Percentiles rank a stretch among this genome's conserved stretches.
Evolutionary conservation across 2,888 invertebrate genomes (phyloP).

Genomic region (Masnerella sp.): DNA sequence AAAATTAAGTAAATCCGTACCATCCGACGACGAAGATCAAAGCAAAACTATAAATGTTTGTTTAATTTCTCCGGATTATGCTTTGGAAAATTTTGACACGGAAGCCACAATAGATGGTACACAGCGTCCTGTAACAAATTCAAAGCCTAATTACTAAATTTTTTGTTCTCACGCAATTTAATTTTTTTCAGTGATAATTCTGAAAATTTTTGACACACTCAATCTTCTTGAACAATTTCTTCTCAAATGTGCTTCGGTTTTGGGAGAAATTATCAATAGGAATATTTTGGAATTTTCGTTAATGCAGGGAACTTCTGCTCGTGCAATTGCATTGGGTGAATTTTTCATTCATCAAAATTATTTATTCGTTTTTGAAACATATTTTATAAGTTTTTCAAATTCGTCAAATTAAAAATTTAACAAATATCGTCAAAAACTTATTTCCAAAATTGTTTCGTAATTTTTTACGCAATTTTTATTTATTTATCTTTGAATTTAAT

Average conservation of each 20-base stretch:
- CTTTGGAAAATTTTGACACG: slow-evolving; percentile 79
- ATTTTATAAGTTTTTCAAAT: too few relatives aligned
- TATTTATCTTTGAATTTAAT: background rate
- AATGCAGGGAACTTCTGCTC: slow-evolving; percentile 78
- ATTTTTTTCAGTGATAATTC: slow-evolving; percentile 79
- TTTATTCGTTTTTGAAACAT: background rate
- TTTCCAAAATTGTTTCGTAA: background rate
- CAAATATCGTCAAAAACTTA: too few relatives aligned
- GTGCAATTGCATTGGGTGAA: slow-evolving; percentile 80
- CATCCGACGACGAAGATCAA: slow-evolving; percentile 18
- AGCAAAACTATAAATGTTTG: slow-evolving; percentile 73
- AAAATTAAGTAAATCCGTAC: slow-evolving; percentile 1
- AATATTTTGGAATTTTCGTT: slow-evolving; percentile 80
- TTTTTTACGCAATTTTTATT: background rate
- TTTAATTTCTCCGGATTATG: slow-evolving; percentile 78
- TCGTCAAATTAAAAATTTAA: too few relatives aligned
- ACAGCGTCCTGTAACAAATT: too few relatives aligned
- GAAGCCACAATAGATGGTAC: slow-evolving; percentile 79
- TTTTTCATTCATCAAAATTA: background rate
- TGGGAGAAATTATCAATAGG: slow-evolving; percentile 82
- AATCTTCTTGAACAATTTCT: slow-evolving; percentile 82
- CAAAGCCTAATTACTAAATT: background rate
- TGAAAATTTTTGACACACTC: slow-evolving; percentile 83
- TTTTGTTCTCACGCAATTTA: background rate
- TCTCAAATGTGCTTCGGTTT: slow-evolving; percentile 82